Evolutionary conservation across 2,113 vertebrate species (phyloP).

Genomic region (Etia nguti): DNA sequence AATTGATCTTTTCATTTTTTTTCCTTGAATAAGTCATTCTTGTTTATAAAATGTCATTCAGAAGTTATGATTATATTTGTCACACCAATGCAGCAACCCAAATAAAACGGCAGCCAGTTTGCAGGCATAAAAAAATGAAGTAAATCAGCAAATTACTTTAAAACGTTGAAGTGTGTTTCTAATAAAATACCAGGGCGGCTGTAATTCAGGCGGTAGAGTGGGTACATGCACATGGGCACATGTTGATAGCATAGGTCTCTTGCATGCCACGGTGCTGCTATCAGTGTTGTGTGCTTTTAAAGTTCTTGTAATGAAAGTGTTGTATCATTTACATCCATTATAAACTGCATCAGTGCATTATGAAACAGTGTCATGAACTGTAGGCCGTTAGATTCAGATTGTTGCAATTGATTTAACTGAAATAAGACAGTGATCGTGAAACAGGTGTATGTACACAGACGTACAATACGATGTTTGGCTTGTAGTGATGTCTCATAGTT

Average conservation of each 20-base stretch:
- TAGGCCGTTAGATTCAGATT: neutral
- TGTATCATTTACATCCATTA: neutral
- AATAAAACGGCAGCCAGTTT: neutral
- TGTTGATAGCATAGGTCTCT: neutral
- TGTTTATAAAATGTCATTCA: neutral
- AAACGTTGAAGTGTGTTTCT: neutral
- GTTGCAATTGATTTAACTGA: neutral
- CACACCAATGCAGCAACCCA: neutral
- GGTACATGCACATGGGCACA: neutral
- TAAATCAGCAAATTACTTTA: neutral
- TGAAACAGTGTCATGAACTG: neutral
- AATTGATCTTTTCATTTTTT: neutral
- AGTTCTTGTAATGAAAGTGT: neutral
- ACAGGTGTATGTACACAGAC: slow-evolving; percentile 46
- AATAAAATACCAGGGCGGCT: neutral
- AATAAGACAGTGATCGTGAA: neutral
- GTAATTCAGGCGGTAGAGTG: neutral
- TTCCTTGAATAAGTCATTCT: neutral
- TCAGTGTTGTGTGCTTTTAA: neutral
- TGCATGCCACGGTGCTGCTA: neutral
- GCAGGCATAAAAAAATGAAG: neutral
- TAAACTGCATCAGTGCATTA: neutral
- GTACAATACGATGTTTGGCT: slow-evolving; percentile 17
- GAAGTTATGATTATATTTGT: neutral
- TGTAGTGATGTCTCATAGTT: neutral